Base-by-base conservation (phyloP, 2,113 vertebrate genomes). In the Thamnaconus septentrionalis region DNA sequence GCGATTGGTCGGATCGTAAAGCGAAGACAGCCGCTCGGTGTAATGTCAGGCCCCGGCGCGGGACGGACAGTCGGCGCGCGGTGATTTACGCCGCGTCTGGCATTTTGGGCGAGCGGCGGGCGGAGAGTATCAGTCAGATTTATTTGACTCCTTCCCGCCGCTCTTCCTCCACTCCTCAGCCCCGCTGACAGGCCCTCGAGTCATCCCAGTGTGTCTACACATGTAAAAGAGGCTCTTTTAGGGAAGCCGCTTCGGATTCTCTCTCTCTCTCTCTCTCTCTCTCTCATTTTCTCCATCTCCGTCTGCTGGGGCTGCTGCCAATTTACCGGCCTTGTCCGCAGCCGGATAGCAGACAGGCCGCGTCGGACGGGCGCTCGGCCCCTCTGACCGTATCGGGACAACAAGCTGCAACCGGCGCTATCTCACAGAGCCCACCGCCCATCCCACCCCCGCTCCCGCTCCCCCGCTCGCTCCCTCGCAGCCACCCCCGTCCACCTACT, bases 61-160 rank as follows among this genome's bases (percentile, higher is more conserved):
- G 76, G 78, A 88, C 62, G 82, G 85, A 88, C 85, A 83, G 88
- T 83, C 89, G 65, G 73, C 67, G 71, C 80, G 73, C 75, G 79
- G 45, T 90, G 90, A 92, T 91, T 93, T 92, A 91, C 90, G 83
- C 79, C 64, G 75, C 79, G 49, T 90, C 87, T 93, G 90, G 87
- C 87, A 91, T 92, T 92, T 90, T 75, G 83, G 79, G 79, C 88
- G 82, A 54, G 73, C 81, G 81, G 70, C 66, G 64, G 71, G 79
- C 83, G 78, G 71, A 81, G 83, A 85, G 85, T 80, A 90, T 92
- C 91, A 90, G 78, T 93, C 92, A 91, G 87, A 87, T 92, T 88
- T 89, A 91, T 90, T 88, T 91, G 90, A 92, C 87, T 89, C 88
- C 83, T 84, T 81, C 68, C 76, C 80, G 83, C 50, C 75, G 71